These are phyloP conservation scores for Kuschelorhynchus macadamiae DNA, from an alignment of 2,888 invertebrate genomes.

Conservation along the genomic window DNA sequence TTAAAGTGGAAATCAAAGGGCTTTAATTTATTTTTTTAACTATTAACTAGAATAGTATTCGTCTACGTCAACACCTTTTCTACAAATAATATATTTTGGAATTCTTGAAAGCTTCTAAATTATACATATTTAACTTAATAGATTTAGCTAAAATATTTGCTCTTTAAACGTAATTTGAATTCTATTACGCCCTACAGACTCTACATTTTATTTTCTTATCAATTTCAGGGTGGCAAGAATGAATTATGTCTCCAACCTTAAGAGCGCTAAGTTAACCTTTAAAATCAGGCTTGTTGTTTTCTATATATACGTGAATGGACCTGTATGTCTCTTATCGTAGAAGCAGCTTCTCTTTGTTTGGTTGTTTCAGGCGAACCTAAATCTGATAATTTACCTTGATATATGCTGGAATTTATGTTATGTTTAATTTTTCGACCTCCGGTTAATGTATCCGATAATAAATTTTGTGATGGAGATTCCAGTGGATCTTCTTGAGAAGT, in stretches of 20 bases:
- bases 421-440: no score
- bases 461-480: not conserved
- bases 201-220: slow-evolving; percentile 6
- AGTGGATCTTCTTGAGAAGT: not conserved
- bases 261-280: slow-evolving; percentile 3
- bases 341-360: no score
- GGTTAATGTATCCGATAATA: no score
- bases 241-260: slow-evolving; percentile 1
- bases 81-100: not conserved
- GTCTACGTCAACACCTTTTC: not conserved
- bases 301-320: not conserved
- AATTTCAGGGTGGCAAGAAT: no score
- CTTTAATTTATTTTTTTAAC: slow-evolving; percentile 1
- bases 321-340: slow-evolving; percentile 1
- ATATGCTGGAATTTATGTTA: no score
- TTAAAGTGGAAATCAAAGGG: not conserved
- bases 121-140: not conserved
- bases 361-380: no score
- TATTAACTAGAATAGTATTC: no score
- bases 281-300: not conserved
- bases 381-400: no score
- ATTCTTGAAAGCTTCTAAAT: not conserved
- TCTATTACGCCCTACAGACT: slow-evolving; percentile 1
- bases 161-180: slow-evolving; percentile 3
- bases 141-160: no score